Conservation (phyloP, 1,140 invertebrate genomes). For the Hestina assimilis region DNA sequence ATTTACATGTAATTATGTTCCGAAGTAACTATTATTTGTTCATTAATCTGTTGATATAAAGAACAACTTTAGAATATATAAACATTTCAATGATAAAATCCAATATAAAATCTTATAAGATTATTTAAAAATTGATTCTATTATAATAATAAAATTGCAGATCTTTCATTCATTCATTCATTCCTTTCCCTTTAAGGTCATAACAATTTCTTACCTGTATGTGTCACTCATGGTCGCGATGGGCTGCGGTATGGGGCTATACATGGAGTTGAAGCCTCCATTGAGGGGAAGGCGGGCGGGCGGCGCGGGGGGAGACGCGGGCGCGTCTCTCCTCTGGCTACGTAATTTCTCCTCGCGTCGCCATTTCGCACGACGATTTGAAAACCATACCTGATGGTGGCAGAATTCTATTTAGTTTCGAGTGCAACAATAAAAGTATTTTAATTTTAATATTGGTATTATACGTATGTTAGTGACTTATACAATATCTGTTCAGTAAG, state of each 20-base stretch:
- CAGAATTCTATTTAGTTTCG: not conserved
- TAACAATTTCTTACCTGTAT: conserved; percentile 88
- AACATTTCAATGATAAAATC: not conserved
- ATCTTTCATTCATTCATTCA: too few relatives aligned
- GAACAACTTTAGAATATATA: too few relatives aligned
- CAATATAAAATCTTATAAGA: too few relatives aligned
- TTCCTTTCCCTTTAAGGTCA: too few relatives aligned
- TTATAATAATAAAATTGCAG: too few relatives aligned
- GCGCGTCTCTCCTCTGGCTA: conserved; percentile 85
- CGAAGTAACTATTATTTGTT: too few relatives aligned
- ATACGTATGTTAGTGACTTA: not conserved
- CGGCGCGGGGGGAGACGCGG: conserved; percentile 79
- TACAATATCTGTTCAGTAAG: too few relatives aligned
- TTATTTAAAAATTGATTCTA: too few relatives aligned
- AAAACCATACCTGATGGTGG: conserved; percentile 95
- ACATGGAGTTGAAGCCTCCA: conserved; percentile 96
- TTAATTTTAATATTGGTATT: not conserved
- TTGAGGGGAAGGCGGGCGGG: conserved; percentile 85
- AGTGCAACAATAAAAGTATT: not conserved
- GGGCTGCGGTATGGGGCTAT: conserved; percentile 95
- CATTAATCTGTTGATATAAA: too few relatives aligned
- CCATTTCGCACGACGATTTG: conserved; percentile 98
- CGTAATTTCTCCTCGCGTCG: conserved; percentile 97
- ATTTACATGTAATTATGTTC: too few relatives aligned
- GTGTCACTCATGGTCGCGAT: conserved; percentile 95